Evolutionary conservation across 2,888 invertebrate species (phyloP), one percentile per base, ranked within the genome.

Genomic region (Pachycephus smyrnensis): DNA sequence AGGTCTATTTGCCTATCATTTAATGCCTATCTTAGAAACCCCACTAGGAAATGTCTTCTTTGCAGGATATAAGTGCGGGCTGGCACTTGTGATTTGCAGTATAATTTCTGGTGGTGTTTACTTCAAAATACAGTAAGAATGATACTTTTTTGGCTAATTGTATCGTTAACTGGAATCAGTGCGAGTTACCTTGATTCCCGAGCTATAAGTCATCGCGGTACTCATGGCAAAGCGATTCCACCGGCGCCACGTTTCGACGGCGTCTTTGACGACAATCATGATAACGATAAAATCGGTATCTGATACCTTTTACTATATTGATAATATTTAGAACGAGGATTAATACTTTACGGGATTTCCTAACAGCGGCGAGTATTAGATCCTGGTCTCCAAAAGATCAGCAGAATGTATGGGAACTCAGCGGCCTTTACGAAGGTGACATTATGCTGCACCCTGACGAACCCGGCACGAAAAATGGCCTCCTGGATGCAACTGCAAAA

Each of bases 391-490:
- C 92, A 4, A 85, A 92, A 31, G 92, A 92, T 80, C 91, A 90
- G 30, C 90, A 91, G 77, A 93, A 93, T 83, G 88, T 93, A 31
- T 94, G 94, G 94, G 94, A 94, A 84, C 89, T 93, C 75, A 93
- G 93, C 83, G 94, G 93, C 3, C 90, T 93, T 68, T 93, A 93
- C 85, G 94, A 95, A 87, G 95, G 95, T 73, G 95, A 95, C 86
- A 95, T 95, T 76, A 93, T 94, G 93, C 82, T 92, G 32, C 88
- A 92, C 82, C 89, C 91, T 1, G 89, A 90, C 73, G 83, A 88
- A 31, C 75, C 79, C n/a, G 80, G 79, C 31, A 75, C 88, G 35
- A 91, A 88, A 78, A 93, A 93, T 82, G 93, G 93, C 4, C 84
- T 93, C 73, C 83, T 92, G 30, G 92, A 92, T 79, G 91, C 91